Evolutionary conservation across 2,797 vertebrate species (phyloP).

Genomic region (Austrolebias charrua): DNA sequence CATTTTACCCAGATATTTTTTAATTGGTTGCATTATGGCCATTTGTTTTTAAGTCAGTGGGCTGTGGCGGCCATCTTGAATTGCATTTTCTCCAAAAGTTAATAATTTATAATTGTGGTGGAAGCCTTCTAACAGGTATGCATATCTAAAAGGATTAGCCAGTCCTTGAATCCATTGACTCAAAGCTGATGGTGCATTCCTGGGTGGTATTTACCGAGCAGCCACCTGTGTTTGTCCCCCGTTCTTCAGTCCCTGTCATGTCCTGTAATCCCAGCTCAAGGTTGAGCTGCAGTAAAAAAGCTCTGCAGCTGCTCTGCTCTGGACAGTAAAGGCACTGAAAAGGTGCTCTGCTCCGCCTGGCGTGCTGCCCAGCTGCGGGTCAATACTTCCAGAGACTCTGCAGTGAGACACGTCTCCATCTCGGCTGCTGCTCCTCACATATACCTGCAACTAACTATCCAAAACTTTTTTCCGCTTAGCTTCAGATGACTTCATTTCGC

Average conservation of each 20-base stretch:
- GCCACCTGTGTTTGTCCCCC: slow-evolving; percentile 41
- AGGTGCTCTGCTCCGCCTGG: slow-evolving; percentile 69
- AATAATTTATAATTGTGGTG: background rate
- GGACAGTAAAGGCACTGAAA: slow-evolving; percentile 41
- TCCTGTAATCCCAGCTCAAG: slow-evolving; percentile 42
- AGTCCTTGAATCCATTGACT: slow-evolving; percentile 14
- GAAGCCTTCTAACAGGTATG: background rate
- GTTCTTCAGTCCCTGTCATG: slow-evolving; percentile 33
- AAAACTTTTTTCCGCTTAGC: slow-evolving; percentile 55
- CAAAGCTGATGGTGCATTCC: slow-evolving; percentile 34
- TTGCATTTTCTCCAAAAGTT: too few species aligned
- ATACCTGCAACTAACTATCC: slow-evolving; percentile 6
- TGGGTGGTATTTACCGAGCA: slow-evolving; percentile 42
- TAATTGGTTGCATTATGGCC: too few species aligned
- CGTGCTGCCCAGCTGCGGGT: slow-evolving; percentile 71
- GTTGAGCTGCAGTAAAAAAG: slow-evolving; percentile 33
- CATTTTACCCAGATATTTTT: too few species aligned
- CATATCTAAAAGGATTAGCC: slow-evolving; percentile 9
- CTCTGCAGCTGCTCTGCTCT: slow-evolving; percentile 52
- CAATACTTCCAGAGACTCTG: slow-evolving; percentile 78
- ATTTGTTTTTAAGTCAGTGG: too few species aligned
- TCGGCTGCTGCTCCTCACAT: slow-evolving; percentile 47
- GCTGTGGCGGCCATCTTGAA: too few species aligned
- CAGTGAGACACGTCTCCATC: slow-evolving; percentile 71
- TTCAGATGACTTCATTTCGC: slow-evolving; percentile 24